phyloP scores from a whole-genome alignment of 2,797 vertebrate genomes.

The Sebastes minor region DNA sequence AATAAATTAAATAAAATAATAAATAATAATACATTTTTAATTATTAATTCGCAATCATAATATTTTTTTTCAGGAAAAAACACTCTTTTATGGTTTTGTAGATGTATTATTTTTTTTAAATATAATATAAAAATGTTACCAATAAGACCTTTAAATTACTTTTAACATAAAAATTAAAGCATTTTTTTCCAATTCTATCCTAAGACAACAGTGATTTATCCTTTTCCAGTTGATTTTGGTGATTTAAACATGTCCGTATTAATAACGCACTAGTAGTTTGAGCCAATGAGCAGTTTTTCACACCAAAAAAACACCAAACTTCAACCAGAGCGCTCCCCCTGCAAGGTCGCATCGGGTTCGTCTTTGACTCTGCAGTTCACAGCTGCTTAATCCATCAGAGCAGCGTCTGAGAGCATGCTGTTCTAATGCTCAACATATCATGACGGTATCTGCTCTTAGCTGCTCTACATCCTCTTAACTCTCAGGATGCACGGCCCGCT shows the following conservation, averaged over 20 bases:
- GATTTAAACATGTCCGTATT: not conserved
- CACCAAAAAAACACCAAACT: not conserved
- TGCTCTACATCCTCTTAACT: constrained; percentile 32
- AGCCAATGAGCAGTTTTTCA: not conserved
- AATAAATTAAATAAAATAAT: too few species aligned
- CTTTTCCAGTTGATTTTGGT: not conserved
- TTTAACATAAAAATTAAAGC: not conserved
- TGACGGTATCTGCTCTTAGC: constrained; percentile 20
- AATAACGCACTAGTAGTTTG: not conserved
- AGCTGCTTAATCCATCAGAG: not conserved
- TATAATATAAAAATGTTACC: too few species aligned
- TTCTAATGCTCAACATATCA: constrained; percentile 13
- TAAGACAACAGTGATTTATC: not conserved
- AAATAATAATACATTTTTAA: too few species aligned
- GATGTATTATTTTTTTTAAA: too few species aligned
- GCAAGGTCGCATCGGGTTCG: not conserved
- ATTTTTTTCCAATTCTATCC: too few species aligned
- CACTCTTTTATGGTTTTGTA: too few species aligned
- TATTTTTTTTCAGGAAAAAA: too few species aligned
- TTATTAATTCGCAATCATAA: too few species aligned
- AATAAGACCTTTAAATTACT: too few species aligned
- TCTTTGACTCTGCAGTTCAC: not conserved
- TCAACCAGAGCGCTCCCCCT: not conserved
- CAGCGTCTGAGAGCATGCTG: not conserved
- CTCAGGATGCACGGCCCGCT: not conserved